These are phyloP conservation scores for Procambarus virginalis DNA, from an alignment of 1,140 invertebrate species.

Conservation along the genomic window DNA sequence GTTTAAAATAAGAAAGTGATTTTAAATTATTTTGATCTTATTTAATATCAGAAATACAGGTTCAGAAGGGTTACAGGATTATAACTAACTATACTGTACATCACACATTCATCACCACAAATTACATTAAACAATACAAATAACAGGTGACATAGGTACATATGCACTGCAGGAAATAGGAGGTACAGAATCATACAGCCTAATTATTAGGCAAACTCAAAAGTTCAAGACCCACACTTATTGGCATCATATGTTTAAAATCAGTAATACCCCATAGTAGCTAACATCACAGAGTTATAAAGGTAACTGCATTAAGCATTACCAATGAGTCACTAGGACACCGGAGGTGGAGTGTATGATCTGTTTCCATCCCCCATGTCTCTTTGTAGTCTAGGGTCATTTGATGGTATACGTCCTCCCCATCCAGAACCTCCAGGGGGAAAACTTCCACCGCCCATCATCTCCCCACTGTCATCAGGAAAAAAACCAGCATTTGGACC, in stretches of 20 bases:
- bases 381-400: constrained; percentile 46
- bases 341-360: constrained; percentile 55
- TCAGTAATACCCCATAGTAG: neutral
- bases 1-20: neutral
- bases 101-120: neutral
- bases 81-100: neutral
- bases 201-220: constrained; percentile 5
- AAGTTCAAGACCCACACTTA: neutral
- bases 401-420: constrained; percentile 46
- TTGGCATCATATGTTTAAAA: neutral
- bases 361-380: constrained; percentile 58
- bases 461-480: constrained; percentile 47
- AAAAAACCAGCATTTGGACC: constrained; percentile 47
- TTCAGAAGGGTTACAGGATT: neutral
- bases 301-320: neutral
- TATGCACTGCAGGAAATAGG: neutral
- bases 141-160: neutral
- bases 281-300: neutral
- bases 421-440: constrained; percentile 32
- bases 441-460: constrained; percentile 50
- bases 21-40: neutral
- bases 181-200: neutral
- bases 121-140: neutral
- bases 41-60: constrained; percentile 1
- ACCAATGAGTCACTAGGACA: constrained; percentile 22